Base-by-base conservation (phyloP, 2,797 vertebrate genomes). In the Microctenopoma stevenorrisi region DNA sequence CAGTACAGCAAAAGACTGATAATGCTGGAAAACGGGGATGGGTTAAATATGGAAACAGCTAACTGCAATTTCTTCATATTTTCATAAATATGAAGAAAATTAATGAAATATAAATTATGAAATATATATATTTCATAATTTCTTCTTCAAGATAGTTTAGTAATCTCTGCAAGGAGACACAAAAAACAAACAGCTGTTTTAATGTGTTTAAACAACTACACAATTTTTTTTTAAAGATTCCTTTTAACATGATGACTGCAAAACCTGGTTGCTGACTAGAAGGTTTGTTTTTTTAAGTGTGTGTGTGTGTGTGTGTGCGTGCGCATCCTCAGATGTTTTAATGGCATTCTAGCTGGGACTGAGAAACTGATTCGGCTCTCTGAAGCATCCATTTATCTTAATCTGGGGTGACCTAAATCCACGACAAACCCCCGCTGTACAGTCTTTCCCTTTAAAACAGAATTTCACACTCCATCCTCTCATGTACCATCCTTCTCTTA, bases 321-420 rank as follows among this genome's bases (percentile, higher is more conserved):
- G 66, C 51, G 33, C 37, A 53, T 47, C 38, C 64, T 78, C 64
- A 81, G 60, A 86, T 85, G 74, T 54, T 86, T 62, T 88, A 89
- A 90, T 90, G 86, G 81, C 69, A 79, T 82, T 76, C 75, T 76
- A 74, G 86, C 83, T 68, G 40, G 64, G 60, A 86, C 84, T 83
- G 79, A 86, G 82, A 89, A 88, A 90, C 82, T 83, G 86, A 91
- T 93, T 90, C 79, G 75, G 70, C 80, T 91, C 76, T 82, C 74
- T 76, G 89, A 92, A 88, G 86, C 77, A 77, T 74, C 86, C 91
- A 93, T 95, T 95, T 93, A 91, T 95, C 94, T 94, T 93, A 91
- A 93, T 94, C 91, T 89, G 68, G 70, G 53, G 61, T 95, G 93
- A 94, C 93, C 93, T 94, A 94, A 93, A 95, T 95, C 91, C 86